These are phyloP conservation scores for Rutpela maculata DNA, from an alignment of 2,888 invertebrate genomes.

Conservation along the genomic window DNA sequence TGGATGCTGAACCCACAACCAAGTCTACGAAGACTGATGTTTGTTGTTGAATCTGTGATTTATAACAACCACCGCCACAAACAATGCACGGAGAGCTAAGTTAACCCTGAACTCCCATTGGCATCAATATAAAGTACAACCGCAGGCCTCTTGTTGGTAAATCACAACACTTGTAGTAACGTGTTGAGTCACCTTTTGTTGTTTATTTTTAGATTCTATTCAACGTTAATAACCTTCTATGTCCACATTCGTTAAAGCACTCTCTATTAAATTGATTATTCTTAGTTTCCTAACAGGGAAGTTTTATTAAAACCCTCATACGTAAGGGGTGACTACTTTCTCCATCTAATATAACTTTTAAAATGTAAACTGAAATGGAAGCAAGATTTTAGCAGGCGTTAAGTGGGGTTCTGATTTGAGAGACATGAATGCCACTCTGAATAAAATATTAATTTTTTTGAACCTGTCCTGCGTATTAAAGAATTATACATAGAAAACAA, in stretches of 20 bases:
- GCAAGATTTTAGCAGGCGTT: too few species aligned
- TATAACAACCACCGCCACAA: conserved; percentile 70
- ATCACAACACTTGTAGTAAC: conserved; percentile 23
- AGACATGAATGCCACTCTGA: too few species aligned
- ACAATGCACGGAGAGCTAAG: conserved; percentile 55
- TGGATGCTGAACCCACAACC: conserved; percentile 70
- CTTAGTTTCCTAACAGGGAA: neutral
- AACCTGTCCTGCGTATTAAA: too few species aligned
- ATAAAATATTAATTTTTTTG: too few species aligned
- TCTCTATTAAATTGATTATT: neutral
- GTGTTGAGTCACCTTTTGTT: conserved; percentile 2
- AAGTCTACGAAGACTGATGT: conserved; percentile 69
- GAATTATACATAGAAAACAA: too few species aligned
- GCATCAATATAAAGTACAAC: conserved; percentile 30
- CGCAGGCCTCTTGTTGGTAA: conserved; percentile 28
- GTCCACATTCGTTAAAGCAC: neutral
- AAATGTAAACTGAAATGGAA: too few species aligned
- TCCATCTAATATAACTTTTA: too few species aligned
- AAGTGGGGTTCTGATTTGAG: too few species aligned
- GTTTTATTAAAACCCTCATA: too few species aligned
- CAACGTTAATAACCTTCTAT: neutral
- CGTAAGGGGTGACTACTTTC: too few species aligned
- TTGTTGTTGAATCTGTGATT: conserved; percentile 72
- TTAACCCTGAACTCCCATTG: conserved; percentile 37
- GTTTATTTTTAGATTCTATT: neutral